Evolutionary conservation across 2,888 invertebrate genomes (phyloP).

Genomic region (Germaria angustata): DNA sequence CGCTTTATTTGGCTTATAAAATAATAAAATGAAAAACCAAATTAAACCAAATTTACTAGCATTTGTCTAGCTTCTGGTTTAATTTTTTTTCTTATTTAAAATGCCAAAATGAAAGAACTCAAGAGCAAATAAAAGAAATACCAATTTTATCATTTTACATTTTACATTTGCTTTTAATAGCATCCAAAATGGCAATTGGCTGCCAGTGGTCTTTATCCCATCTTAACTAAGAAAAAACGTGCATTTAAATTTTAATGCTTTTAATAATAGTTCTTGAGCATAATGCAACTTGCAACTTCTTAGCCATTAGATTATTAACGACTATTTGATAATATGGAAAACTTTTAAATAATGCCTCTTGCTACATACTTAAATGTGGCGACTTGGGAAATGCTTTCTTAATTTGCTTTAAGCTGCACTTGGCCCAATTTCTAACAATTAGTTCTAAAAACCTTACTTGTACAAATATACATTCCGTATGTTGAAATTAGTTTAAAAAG

Average conservation of each 20-base stretch:
- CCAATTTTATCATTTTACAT: constrained; percentile 52
- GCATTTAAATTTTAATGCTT: constrained; percentile 55
- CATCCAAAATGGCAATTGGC: constrained; percentile 7
- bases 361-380: too few relatives aligned
- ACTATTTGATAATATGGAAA: neutral
- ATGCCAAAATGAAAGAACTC: neutral
- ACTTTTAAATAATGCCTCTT: neutral
- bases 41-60: neutral
- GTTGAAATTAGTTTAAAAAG: too few relatives aligned
- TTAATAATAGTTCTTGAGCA: constrained; percentile 24
- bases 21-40: neutral
- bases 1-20: constrained; percentile 33
- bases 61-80: constrained; percentile 33
- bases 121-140: constrained; percentile 9
- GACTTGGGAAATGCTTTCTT: too few relatives aligned
- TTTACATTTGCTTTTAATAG: constrained; percentile 61
- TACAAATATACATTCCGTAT: too few relatives aligned
- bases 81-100: neutral
- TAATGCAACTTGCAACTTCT: constrained; percentile 25
- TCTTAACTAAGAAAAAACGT: constrained; percentile 1
- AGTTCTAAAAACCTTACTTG: too few relatives aligned
- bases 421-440: neutral
- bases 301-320: constrained; percentile 54
- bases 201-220: neutral
- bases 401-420: neutral